Evolutionary conservation across 2,113 vertebrate genomes (phyloP).

Genomic region (Ibidorhyncha struthersii): DNA sequence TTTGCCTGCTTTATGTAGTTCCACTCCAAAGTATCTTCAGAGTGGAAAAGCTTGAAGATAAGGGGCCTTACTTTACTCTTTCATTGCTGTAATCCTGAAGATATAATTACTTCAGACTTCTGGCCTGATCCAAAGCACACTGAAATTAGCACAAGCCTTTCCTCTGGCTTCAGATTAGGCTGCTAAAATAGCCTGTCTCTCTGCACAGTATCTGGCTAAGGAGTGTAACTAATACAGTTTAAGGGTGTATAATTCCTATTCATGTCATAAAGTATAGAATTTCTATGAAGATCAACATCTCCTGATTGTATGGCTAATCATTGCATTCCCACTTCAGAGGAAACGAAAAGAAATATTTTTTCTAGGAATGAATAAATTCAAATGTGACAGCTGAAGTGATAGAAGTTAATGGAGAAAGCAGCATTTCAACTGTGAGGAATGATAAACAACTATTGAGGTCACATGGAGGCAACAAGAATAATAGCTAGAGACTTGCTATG

Average conservation of each 20-base stretch:
- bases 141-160: neutral
- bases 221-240: conserved; percentile 3
- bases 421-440: neutral
- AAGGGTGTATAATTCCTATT: neutral
- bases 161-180: neutral
- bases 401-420: conserved; percentile 32
- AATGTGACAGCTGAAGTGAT: conserved; percentile 20
- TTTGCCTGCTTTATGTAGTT: neutral
- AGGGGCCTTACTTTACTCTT: neutral
- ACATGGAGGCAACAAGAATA: neutral
- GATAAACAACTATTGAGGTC: neutral
- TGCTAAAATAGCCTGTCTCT: neutral
- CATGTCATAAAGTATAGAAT: neutral
- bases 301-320: neutral
- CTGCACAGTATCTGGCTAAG: neutral
- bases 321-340: neutral
- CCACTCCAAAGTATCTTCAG: neutral
- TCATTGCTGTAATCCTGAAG: neutral
- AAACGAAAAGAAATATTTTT: neutral
- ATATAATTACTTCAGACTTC: neutral
- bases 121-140: neutral
- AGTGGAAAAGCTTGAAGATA: neutral
- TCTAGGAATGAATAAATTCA: neutral
- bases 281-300: conserved; percentile 13
- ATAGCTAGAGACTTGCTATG: neutral